A percentile compares a stretch with the other conserved stretches of the same genome.
Conservation (phyloP, 2,113 vertebrate genomes). For the Rissa tridactyla region DNA sequence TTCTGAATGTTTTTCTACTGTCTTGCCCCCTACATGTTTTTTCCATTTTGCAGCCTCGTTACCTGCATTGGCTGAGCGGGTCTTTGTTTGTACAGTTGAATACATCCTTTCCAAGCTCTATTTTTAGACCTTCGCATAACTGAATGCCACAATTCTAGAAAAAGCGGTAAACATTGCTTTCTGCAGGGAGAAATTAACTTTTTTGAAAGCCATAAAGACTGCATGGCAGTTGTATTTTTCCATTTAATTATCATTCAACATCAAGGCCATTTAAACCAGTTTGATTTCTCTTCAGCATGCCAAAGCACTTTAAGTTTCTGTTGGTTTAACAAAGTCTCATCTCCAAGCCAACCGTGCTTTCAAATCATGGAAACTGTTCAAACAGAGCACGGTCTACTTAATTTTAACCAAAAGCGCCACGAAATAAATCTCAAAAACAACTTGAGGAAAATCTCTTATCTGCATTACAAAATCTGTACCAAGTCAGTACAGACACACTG, state of each 20-base stretch:
- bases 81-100: conserved; percentile 68
- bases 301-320: not conserved
- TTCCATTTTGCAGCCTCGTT: conserved; percentile 49
- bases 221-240: not conserved
- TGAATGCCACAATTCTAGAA: conserved; percentile 55
- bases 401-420: not conserved
- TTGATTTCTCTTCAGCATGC: not conserved
- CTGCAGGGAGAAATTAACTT: not conserved
- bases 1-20: not conserved
- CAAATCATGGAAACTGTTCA: conserved; percentile 6
- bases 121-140: conserved; percentile 50
- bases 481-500: not conserved
- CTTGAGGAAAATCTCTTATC: not conserved
- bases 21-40: not conserved
- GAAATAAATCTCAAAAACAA: not conserved
- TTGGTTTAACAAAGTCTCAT: conserved; percentile 16
- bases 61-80: conserved; percentile 45
- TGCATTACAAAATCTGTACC: not conserved
- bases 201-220: not conserved
- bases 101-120: conserved; percentile 61
- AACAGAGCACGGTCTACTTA: not conserved
- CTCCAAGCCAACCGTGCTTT: not conserved
- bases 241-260: conserved; percentile 1
- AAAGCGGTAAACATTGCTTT: conserved; percentile 24
- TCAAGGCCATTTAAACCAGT: not conserved